Conservation (phyloP, 1,140 invertebrate genomes). For the Euborellia annulipes region DNA sequence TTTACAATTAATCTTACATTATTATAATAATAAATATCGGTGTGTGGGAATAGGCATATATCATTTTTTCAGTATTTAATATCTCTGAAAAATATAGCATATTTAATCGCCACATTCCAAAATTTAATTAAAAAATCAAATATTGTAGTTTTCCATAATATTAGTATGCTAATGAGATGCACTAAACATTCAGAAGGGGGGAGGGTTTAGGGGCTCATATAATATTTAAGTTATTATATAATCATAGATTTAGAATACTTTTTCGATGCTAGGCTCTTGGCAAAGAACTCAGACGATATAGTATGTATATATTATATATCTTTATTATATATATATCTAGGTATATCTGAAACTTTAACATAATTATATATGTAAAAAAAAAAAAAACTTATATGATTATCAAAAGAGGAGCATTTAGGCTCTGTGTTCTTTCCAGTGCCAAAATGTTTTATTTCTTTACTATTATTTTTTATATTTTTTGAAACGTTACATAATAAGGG, state of each 20-base stretch:
- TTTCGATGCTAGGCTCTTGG: constrained; percentile 4
- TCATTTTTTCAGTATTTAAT: constrained; percentile 9
- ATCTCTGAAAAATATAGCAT: background rate
- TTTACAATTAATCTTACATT: constrained; percentile 4
- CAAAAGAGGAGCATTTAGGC: background rate
- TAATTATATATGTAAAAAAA: too few species aligned
- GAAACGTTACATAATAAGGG: too few species aligned
- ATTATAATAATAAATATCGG: constrained; percentile 13
- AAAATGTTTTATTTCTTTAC: constrained; percentile 7
- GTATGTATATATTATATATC: too few species aligned
- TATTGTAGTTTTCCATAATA: constrained; percentile 13
- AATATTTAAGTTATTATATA: constrained; percentile 8
- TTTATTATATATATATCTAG: too few species aligned
- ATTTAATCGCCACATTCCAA: constrained; percentile 15
- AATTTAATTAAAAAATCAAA: constrained; percentile 7
- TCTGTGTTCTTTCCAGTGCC: constrained; percentile 15
- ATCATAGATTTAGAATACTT: constrained; percentile 2
- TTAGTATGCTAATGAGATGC: constrained; percentile 19
- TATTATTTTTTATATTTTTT: too few species aligned
- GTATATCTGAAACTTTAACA: too few species aligned
- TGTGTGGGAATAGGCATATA: constrained; percentile 8
- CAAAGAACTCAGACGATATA: constrained; percentile 10
- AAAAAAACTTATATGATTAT: too few species aligned
- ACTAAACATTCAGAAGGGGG: constrained; percentile 19
- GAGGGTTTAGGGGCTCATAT: constrained; percentile 14